phyloP scores from a whole-genome alignment of 2,797 vertebrate genomes.

The Emys orbicularis region DNA sequence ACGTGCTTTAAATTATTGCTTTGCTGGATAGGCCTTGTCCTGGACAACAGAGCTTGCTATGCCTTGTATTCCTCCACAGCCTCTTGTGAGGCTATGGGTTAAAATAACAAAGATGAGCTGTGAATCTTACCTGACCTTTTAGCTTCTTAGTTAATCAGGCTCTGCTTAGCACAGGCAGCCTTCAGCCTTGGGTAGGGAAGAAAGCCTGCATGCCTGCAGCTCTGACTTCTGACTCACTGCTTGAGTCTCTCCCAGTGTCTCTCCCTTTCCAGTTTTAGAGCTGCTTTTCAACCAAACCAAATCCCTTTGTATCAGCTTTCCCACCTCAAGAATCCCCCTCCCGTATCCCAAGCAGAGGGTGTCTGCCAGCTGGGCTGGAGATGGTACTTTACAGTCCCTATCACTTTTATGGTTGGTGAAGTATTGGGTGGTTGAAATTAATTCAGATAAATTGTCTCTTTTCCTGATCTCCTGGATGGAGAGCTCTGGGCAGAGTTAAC shows the following conservation, averaged over 20 bases:
- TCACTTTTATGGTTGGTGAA: background rate
- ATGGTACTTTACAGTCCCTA: background rate
- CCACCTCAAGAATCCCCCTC: background rate
- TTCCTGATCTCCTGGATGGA: background rate
- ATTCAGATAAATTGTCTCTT: background rate
- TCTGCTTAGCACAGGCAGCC: background rate
- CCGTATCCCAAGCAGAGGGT: background rate
- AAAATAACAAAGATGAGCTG: background rate
- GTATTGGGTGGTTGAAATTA: background rate
- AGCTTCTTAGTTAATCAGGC: background rate
- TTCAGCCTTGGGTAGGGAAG: background rate
- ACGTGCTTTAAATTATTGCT: too few species aligned
- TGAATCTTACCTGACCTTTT: background rate
- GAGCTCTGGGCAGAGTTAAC: background rate
- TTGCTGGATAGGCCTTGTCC: too few species aligned
- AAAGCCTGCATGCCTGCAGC: background rate
- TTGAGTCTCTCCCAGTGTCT: background rate
- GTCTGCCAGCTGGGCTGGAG: background rate
- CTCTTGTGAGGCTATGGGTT: background rate
- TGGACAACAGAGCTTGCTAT: too few species aligned
- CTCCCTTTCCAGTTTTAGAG: background rate
- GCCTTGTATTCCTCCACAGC: too few species aligned
- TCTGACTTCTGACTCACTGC: background rate
- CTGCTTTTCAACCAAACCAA: background rate
- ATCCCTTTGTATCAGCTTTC: background rate